Base-by-base conservation (phyloP, 2,888 invertebrate species). In the Ctenicera cuprea region DNA sequence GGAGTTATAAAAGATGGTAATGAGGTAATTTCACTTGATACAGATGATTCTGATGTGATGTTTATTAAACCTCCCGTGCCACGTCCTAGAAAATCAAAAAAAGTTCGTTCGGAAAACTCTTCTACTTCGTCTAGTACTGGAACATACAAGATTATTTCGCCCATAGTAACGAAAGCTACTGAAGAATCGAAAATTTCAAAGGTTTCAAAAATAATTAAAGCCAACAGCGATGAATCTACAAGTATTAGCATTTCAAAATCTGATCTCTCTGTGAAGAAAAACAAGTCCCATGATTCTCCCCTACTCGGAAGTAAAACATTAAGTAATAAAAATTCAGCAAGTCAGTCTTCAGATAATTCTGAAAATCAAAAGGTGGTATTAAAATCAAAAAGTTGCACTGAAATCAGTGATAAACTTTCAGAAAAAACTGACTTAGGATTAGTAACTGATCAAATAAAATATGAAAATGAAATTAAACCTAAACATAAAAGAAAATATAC, bases 21-120 rank as follows among this genome's bases (percentile, higher is more conserved):
- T 30, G 43, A 22, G 14, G n/a, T 41, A 38, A 26, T 12, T 7
- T 14, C 41, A 16, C 4, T 61, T 37, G 61, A 69, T 26, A 37
- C 12, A 18, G 30, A 59, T 41, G 69, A 76, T 7, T 43, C 61
- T 9, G 45, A 43, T n/a, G 62, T 52, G 20, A 1, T 59, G 43
- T 71, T 71, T 65, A 74, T 64, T 16, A 76, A 80, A 74, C 79
- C 77, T n/a, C 84, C 83, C 30, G 75, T 83, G n/a, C 84, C 83
- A 12, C 81, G 80, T 72, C 83, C 83, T 8, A 79, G 83, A 65
- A 80, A 65, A 73, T 82, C 78, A 14, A 76, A 72, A 75, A 45
- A 20, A 12, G 38, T 26, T 38, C 18, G 30, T 43, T 33, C 16
- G 0, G 33, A 30, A 20, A 50, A 37, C 18, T 54, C n/a, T 11